phyloP scores from a whole-genome alignment of 2,888 invertebrate species.

The Trissolcus brochymenae region DNA sequence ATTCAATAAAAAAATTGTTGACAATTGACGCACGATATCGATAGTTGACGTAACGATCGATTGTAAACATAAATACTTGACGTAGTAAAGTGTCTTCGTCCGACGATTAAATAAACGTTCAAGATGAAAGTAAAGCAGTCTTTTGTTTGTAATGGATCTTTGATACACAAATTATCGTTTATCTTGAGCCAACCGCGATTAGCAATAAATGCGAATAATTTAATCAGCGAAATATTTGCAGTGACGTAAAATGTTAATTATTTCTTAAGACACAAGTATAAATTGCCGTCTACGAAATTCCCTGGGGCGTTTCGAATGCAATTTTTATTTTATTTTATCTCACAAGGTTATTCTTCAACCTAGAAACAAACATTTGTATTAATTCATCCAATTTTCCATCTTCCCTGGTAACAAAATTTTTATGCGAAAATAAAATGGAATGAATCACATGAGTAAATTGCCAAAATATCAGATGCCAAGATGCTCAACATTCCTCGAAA shows the following conservation, averaged over 20 bases:
- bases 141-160: too few species aligned
- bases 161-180: too few species aligned
- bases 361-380: slow-evolving; percentile 6
- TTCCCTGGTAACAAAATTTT: slow-evolving; percentile 6
- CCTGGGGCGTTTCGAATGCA: not conserved
- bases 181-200: too few species aligned
- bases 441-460: slow-evolving; percentile 26
- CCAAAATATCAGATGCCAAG: slow-evolving; percentile 23
- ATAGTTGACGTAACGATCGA: not conserved
- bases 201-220: too few species aligned
- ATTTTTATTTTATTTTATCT: too few species aligned
- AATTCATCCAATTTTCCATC: too few species aligned
- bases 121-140: too few species aligned
- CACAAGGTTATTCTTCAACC: too few species aligned
- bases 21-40: slow-evolving; percentile 1
- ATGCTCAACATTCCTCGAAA: slow-evolving; percentile 1
- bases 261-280: too few species aligned
- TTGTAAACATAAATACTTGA: too few species aligned
- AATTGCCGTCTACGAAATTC: not conserved
- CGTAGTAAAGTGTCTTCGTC: not conserved
- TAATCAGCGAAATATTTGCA: too few species aligned
- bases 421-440: slow-evolving; percentile 7
- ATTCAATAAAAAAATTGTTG: not conserved
- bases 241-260: slow-evolving; percentile 3
- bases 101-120: too few species aligned